Evolutionary conservation across 1,140 invertebrate species (phyloP).

Genomic region (Lutraria rhynchaena): DNA sequence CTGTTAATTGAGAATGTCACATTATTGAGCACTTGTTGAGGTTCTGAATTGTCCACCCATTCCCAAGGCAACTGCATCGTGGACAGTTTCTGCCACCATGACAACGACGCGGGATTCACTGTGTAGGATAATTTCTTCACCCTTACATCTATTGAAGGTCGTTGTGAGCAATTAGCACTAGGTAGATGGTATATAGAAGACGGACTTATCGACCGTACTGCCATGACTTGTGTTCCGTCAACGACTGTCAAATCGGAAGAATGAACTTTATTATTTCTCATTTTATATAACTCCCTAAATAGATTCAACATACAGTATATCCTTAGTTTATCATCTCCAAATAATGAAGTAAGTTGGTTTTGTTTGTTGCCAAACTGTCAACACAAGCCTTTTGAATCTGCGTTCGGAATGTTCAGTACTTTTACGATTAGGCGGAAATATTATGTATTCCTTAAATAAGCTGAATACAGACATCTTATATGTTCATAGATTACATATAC

Average conservation of each 20-base stretch:
- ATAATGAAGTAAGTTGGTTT: too few species aligned
- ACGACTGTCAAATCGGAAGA: conserved; percentile 21
- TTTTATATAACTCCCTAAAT: too few species aligned
- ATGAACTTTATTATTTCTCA: too few species aligned
- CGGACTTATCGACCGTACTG: conserved; percentile 15
- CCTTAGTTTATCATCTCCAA: too few species aligned
- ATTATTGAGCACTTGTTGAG: conserved; percentile 69
- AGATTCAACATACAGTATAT: too few species aligned
- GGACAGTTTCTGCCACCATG: conserved; percentile 68
- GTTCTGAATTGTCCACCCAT: conserved; percentile 62
- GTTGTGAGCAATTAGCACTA: conserved; percentile 36
- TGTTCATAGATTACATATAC: too few species aligned
- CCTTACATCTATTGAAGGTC: conserved; percentile 64
- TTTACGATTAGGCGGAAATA: too few species aligned
- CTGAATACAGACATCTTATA: too few species aligned
- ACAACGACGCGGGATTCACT: conserved; percentile 66
- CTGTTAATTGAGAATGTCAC: conserved; percentile 73
- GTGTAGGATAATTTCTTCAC: conserved; percentile 65
- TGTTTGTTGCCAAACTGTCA: too few species aligned
- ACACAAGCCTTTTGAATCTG: too few species aligned
- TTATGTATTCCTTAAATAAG: too few species aligned
- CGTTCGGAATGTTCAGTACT: too few species aligned
- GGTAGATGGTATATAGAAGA: conserved; percentile 55
- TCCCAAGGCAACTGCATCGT: conserved; percentile 73
- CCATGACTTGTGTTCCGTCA: conserved; percentile 33